Percentiles rank a stretch among this genome's conserved stretches.
Evolutionary conservation across 2,113 vertebrate species (phyloP).

Genomic region (Cepphus grylle): DNA sequence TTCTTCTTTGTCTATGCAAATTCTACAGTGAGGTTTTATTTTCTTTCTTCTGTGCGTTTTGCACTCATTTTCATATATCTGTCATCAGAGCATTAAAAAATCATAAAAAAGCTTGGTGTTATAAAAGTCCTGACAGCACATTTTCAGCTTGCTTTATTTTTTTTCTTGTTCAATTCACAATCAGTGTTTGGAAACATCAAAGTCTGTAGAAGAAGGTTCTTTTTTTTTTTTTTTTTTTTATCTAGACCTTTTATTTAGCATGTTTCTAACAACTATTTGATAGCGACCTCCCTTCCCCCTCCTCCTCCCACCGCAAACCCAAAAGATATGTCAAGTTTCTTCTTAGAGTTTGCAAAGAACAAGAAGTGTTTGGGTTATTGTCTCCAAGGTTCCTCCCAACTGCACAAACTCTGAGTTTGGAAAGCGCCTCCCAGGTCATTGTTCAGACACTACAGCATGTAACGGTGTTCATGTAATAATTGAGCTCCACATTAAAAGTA

Average conservation of each 20-base stretch:
- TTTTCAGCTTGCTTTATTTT: conserved; percentile 45
- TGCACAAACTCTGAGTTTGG: not conserved
- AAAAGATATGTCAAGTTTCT: not conserved
- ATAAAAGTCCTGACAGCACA: conserved; percentile 47
- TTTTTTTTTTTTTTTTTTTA: not conserved
- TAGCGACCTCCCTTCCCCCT: not conserved
- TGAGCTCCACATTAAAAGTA: not conserved
- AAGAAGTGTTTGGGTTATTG: not conserved
- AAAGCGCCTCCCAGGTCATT: not conserved
- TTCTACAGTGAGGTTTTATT: conserved; percentile 33
- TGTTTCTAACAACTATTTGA: conserved; percentile 4
- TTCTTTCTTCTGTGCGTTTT: conserved; percentile 55
- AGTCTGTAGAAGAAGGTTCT: not conserved
- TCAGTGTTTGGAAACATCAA: conserved; percentile 54
- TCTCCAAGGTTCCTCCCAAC: not conserved
- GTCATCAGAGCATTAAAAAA: conserved; percentile 68
- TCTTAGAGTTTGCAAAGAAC: not conserved
- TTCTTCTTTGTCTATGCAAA: conserved; percentile 33
- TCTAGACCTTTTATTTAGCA: conserved; percentile 20
- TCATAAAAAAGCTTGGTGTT: conserved; percentile 55
- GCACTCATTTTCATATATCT: conserved; percentile 55
- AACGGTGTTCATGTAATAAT: not conserved
- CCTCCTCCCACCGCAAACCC: not conserved
- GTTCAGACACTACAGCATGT: not conserved
- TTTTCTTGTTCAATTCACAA: conserved; percentile 42